Conservation (phyloP, 2,888 invertebrate species). For the Sturmia bella region DNA sequence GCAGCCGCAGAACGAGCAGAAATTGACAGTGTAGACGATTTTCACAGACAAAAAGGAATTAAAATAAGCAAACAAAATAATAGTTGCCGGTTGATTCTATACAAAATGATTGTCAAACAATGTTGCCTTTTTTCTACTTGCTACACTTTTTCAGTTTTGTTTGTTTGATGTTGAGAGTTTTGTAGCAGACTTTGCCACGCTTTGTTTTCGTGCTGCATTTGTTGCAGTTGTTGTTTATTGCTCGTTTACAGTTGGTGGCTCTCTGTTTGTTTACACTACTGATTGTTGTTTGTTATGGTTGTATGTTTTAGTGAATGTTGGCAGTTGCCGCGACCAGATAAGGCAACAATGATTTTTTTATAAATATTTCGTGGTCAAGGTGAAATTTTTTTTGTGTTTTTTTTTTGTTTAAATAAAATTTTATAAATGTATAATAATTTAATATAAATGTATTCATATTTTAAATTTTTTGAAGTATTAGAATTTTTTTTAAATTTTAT, state of each 20-base stretch:
- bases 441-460: no score
- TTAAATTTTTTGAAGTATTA: no score
- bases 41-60: background rate
- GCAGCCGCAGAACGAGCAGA: background rate
- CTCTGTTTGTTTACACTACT: slow-evolving; percentile 38
- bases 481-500: no score
- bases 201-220: background rate
- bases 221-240: background rate
- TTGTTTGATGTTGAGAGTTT: slow-evolving; percentile 13
- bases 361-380: slow-evolving; percentile 7
- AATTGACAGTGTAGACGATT: slow-evolving; percentile 38
- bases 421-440: no score
- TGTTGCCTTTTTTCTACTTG: slow-evolving; percentile 35
- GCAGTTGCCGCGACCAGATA: slow-evolving; percentile 36
- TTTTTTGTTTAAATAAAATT: no score
- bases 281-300: slow-evolving; percentile 45
- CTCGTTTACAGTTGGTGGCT: slow-evolving; percentile 24
- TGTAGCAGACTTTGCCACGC: slow-evolving; percentile 46
- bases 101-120: slow-evolving; percentile 25
- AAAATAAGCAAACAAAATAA: slow-evolving; percentile 25
- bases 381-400: background rate
- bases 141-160: slow-evolving; percentile 23
- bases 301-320: slow-evolving; percentile 34
- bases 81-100: slow-evolving; percentile 21
- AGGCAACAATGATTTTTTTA: slow-evolving; percentile 16